phyloP scores from a whole-genome alignment of 2,888 invertebrate species.

The Homarus gammarus region DNA sequence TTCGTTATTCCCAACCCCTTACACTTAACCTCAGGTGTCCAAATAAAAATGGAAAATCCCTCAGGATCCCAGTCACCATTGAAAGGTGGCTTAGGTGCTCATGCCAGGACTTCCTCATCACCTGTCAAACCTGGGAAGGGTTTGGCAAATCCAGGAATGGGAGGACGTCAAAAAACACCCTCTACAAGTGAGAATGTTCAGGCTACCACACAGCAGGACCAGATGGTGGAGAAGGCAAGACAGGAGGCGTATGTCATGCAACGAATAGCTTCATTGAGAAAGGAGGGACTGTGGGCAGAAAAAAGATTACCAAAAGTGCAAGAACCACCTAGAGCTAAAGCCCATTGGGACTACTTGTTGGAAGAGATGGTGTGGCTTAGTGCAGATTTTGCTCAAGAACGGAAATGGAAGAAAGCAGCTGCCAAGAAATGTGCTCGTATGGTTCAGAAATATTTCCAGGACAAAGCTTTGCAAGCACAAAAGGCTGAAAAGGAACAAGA shows the following conservation, averaged over 20 bases:
- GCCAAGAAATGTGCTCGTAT: slow-evolving; percentile 86
- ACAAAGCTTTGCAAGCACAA: slow-evolving; percentile 92
- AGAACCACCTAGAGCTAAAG: slow-evolving; percentile 92
- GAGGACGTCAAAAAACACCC: slow-evolving; percentile 48
- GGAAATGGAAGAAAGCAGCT: slow-evolving; percentile 98
- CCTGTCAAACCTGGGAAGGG: slow-evolving; percentile 68
- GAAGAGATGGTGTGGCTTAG: slow-evolving; percentile 99
- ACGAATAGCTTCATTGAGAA: slow-evolving; percentile 93
- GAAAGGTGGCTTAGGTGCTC: slow-evolving; percentile 38
- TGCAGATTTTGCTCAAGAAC: slow-evolving; percentile 97
- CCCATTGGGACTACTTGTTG: slow-evolving; percentile 98
- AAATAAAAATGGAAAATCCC: slow-evolving; percentile 54
- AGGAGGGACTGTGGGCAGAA: slow-evolving; percentile 97
- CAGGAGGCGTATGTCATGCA: slow-evolving; percentile 96
- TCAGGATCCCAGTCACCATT: slow-evolving; percentile 53
- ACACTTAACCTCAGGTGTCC: slow-evolving; percentile 41
- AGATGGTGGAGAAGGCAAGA: slow-evolving; percentile 74
- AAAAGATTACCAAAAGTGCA: slow-evolving; percentile 93
- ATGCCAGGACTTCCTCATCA: slow-evolving; percentile 42
- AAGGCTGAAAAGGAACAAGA: slow-evolving; percentile 95
- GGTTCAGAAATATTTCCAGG: slow-evolving; percentile 82
- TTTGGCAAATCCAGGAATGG: slow-evolving; percentile 38
- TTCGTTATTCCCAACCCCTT: slow-evolving; percentile 55
- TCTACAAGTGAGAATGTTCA: slow-evolving; percentile 45
- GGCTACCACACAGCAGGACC: slow-evolving; percentile 70